Conservation (phyloP, 2,888 invertebrate species). For the Oegoconia quadripuncta region DNA sequence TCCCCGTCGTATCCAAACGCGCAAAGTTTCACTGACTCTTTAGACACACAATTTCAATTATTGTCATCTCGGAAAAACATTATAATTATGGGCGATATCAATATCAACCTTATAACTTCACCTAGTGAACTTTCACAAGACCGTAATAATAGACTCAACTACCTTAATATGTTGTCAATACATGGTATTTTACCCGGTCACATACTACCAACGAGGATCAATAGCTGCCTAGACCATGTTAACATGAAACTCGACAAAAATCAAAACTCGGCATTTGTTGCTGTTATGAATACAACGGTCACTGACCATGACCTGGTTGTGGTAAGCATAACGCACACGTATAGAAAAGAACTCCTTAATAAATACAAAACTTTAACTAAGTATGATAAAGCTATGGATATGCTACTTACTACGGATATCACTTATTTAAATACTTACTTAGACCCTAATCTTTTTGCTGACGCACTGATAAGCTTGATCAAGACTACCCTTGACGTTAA, state of each 20-base stretch:
- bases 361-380: too few species aligned
- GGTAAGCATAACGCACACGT: too few species aligned
- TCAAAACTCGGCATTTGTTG: neutral
- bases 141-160: neutral
- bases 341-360: too few species aligned
- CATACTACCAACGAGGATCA: neutral
- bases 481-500: too few species aligned
- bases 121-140: neutral
- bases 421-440: too few species aligned
- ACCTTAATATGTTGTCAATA: neutral
- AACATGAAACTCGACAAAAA: neutral
- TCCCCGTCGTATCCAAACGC: neutral
- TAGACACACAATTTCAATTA: neutral
- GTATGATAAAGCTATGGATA: too few species aligned
- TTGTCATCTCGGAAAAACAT: neutral
- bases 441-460: too few species aligned
- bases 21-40: neutral
- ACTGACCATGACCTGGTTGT: too few species aligned
- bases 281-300: slow-evolving; percentile 1
- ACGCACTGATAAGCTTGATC: too few species aligned
- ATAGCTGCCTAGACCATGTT: neutral
- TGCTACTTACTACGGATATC: too few species aligned
- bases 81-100: neutral
- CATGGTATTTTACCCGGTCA: neutral
- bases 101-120: neutral